Percentiles rank a stretch among this genome's conserved stretches.
phyloP scores from a whole-genome alignment of 2,797 vertebrate genomes.

The Eremophila alpestris region DNA sequence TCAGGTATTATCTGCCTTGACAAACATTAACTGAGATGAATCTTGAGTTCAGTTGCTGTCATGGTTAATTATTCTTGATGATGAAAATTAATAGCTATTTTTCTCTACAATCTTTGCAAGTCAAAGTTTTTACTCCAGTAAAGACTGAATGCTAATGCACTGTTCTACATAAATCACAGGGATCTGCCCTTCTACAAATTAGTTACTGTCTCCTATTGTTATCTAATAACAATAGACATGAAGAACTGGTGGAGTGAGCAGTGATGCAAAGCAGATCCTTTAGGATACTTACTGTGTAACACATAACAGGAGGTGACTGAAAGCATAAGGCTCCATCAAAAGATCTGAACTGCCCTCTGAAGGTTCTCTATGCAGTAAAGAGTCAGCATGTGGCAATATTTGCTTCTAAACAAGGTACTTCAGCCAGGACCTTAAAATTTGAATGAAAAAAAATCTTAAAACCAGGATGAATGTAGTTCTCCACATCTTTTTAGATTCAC shows the following conservation, averaged over 20 bases:
- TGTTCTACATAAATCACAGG: neutral
- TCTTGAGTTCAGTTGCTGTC: neutral
- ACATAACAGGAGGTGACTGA: neutral
- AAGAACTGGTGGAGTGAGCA: neutral
- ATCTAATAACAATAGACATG: neutral
- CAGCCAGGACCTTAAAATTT: neutral
- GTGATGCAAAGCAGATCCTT: neutral
- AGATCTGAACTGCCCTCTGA: neutral
- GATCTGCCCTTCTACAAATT: neutral
- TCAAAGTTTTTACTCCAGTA: neutral
- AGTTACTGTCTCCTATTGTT: neutral
- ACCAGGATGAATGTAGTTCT: neutral
- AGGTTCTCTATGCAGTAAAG: neutral
- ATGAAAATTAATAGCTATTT: neutral
- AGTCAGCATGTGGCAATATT: neutral
- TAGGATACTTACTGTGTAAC: neutral
- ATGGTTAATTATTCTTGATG: neutral
- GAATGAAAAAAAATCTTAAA: neutral
- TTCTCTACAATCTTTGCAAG: neutral
- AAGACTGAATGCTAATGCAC: neutral
- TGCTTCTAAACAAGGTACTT: neutral
- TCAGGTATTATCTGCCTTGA: neutral
- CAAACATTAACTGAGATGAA: neutral
- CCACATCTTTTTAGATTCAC: neutral
- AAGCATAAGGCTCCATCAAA: neutral